phyloP scores from a whole-genome alignment of 2,113 vertebrate genomes.

The Origma solitaria region DNA sequence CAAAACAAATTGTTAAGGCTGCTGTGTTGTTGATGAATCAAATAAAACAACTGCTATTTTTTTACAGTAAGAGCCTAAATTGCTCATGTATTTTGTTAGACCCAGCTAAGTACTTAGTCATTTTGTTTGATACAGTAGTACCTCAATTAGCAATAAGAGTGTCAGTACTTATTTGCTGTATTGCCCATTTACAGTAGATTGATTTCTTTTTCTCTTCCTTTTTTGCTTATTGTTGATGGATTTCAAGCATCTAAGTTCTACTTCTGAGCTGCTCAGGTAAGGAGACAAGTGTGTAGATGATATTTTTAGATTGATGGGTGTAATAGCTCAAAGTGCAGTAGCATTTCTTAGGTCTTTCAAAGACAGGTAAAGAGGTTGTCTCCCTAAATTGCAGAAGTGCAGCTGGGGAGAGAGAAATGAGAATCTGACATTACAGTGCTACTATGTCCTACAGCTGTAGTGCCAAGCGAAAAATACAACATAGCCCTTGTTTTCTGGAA shows the following conservation, averaged over 20 bases:
- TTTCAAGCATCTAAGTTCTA: background rate
- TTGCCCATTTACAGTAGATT: background rate
- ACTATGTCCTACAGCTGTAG: background rate
- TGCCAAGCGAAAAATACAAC: background rate
- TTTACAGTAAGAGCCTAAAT: background rate
- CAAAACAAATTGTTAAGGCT: background rate
- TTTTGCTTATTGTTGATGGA: background rate
- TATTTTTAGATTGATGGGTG: background rate
- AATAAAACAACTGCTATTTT: background rate
- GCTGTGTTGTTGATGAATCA: background rate
- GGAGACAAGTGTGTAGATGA: background rate
- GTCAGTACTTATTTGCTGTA: background rate
- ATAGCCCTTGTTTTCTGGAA: background rate
- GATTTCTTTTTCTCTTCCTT: background rate
- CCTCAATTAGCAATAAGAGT: background rate
- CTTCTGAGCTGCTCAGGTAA: background rate
- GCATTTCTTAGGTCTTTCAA: background rate
- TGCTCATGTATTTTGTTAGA: background rate
- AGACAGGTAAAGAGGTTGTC: background rate
- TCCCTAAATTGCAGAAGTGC: background rate
- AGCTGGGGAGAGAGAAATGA: background rate
- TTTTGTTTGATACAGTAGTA: background rate
- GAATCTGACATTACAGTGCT: background rate
- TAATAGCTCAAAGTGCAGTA: background rate
- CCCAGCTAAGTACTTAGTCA: background rate